A percentile compares a stretch with the other conserved stretches of the same genome.
These are phyloP conservation scores for Rhinopomastus cyanomelas DNA, from an alignment of 2,113 vertebrate species.

Conservation along the genomic window DNA sequence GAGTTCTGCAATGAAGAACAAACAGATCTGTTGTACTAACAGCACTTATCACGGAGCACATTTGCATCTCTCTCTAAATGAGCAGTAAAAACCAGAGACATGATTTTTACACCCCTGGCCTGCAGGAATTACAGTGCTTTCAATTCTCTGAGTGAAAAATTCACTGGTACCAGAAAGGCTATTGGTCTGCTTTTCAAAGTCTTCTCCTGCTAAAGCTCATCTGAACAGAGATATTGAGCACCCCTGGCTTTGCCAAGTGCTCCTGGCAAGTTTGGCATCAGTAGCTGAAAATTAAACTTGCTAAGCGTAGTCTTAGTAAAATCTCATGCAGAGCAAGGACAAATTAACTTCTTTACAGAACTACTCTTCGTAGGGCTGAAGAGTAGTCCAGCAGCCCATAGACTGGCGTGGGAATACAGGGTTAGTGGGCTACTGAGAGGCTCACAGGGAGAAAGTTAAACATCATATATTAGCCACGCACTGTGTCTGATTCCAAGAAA, in stretches of 20 bases:
- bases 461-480: neutral
- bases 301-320: neutral
- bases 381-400: neutral
- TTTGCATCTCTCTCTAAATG: neutral
- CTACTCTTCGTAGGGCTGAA: neutral
- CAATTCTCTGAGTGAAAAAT: neutral
- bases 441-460: rapidly evolving
- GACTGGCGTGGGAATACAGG: neutral
- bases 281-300: neutral
- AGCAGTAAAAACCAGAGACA: neutral
- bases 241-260: neutral
- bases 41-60: neutral
- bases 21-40: neutral
- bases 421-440: neutral
- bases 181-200: neutral
- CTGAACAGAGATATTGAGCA: neutral
- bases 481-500: neutral
- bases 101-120: neutral
- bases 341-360: neutral
- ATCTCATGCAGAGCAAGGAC: neutral
- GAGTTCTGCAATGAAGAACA: conserved; percentile 66
- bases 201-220: neutral
- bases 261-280: neutral
- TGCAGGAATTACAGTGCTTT: neutral
- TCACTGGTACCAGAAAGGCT: rapidly evolving